Evolutionary conservation across 2,797 vertebrate genomes (phyloP), one percentile per base, ranked within the genome.

Genomic region (Eidolon dupreanum): DNA sequence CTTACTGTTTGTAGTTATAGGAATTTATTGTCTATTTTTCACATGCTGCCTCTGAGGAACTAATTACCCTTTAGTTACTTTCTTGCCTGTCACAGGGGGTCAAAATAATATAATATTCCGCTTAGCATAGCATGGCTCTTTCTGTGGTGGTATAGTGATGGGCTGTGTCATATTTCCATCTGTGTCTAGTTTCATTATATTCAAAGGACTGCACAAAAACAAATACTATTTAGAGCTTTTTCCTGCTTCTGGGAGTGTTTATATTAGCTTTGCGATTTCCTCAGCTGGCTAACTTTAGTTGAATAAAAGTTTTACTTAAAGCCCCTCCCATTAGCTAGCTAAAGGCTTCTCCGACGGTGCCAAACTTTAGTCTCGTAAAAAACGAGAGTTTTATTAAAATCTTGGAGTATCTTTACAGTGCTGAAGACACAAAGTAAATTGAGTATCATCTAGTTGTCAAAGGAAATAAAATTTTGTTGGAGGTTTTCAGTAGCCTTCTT

Each of bases 251-350:
- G 20, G 53, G 36, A 90, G 49, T 90, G 51, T 94, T 95, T 96
- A 43, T 89, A 51, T 96, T 91, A 95, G 83, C 71, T 96, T 84
- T 94, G 75, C 17, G 77, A 0, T 90, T 96, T 95, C n/a, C 59
- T 38, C 38, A 81, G 74, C 53, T 94, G 65, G 46, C 41, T 91
- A 88, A 70, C n/a, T 88, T 94, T 57, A 73, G 65, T 93, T 82
- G 77, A 94, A 46, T 83, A 57, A 46, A 90, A 95, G 70, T 96
- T 43, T 87, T 87, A 53, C 26, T 88, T 96, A 71, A 93, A 95
- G 70, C 51, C 49, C 86, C 71, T 85, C 36, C 70, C 13, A 19
- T 74, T 78, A 87, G 41, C 43, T 87, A 96, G 31, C 31, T 65
- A 49, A 88, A 88, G 81, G 3, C 31, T 7, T 92, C 33, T 93